Base-by-base conservation (phyloP, 2,888 invertebrate species). In the Epistrophe grossulariae region DNA sequence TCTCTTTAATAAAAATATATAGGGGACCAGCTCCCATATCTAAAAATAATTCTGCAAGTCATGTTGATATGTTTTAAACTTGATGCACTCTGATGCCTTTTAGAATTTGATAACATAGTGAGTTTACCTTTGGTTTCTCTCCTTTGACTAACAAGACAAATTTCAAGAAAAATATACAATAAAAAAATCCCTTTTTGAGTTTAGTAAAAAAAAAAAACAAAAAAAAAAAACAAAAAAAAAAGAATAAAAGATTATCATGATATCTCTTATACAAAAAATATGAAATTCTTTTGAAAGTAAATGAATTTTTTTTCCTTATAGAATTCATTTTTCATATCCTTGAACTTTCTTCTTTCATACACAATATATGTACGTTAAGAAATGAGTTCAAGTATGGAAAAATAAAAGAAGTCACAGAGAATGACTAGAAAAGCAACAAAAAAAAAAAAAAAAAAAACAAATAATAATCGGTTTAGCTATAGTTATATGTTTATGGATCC, bases 391-490 rank as follows among this genome's bases (percentile, higher is more conserved):
- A 62, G 24, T 60, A 19, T 6, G 5, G 15, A 40, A 19, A 43
- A 62, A 43, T 31, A 35, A 38, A 19, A 31, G 9, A 31, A 68
- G 24, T 40, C 38, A 10, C 38, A 10, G 24, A 40, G 4, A 62
- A 43, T 4, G 24, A 50, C 48, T 60, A 50, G 38, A 10, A 31
- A 48, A 8, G 9, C 35, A 9, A 6, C 1, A 31, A 6, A 60
- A 50, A 43, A 31, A 24, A n/a, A 19, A 35, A 57, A 31, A 4
- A 31, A 31, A 31, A 31, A 31, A 31, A 24, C 24, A 52, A 52
- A 17, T n/a, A 74, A 55, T 31, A 76, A 55, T 64, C 40, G 38
- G 10, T 59, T 45, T 43, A 59, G 40, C n/a, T 28, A 31, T 28
- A 31, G 4, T 0, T n/a, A 28, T 28, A 55, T 59, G 43, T n/a